Conservation (phyloP, 2,797 vertebrate genomes). For the Macroramphosus scolopax region DNA sequence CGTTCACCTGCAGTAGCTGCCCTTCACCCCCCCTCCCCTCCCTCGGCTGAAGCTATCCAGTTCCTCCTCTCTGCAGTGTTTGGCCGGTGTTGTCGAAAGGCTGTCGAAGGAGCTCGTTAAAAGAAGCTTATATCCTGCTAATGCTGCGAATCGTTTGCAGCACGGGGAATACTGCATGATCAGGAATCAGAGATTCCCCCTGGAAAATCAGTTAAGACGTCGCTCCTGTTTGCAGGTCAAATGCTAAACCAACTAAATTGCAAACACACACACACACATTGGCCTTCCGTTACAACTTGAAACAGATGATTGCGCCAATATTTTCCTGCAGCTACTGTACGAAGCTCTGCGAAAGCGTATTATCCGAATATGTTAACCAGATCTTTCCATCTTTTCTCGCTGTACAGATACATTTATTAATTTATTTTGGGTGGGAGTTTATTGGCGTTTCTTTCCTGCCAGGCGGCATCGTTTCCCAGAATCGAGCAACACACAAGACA, state of each 20-base stretch:
- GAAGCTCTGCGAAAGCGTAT: slow-evolving; percentile 26
- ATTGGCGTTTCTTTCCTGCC: slow-evolving; percentile 48
- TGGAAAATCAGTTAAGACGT: slow-evolving; percentile 34
- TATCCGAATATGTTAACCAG: slow-evolving; percentile 35
- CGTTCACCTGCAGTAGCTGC: slow-evolving; percentile 26
- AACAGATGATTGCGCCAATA: slow-evolving; percentile 36
- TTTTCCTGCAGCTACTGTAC: slow-evolving; percentile 28
- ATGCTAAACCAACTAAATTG: slow-evolving; percentile 28
- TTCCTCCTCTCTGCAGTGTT: slow-evolving; percentile 7
- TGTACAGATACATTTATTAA: slow-evolving; percentile 38
- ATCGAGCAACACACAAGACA: too few species aligned
- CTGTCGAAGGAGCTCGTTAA: slow-evolving; percentile 19
- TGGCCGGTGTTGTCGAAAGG: slow-evolving; percentile 9
- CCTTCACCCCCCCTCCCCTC: slow-evolving; percentile 1
- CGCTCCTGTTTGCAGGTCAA: slow-evolving; percentile 28
- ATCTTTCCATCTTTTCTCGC: slow-evolving; percentile 36
- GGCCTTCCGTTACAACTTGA: slow-evolving; percentile 10
- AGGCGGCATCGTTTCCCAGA: slow-evolving; percentile 45
- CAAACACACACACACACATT: slow-evolving; percentile 6
- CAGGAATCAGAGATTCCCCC: slow-evolving; percentile 21
- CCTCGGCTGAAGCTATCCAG: not conserved
- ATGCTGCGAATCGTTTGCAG: slow-evolving; percentile 35
- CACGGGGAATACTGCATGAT: slow-evolving; percentile 7
- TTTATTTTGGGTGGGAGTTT: slow-evolving; percentile 28
- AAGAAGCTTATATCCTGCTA: slow-evolving; percentile 15